Evolutionary conservation across 2,888 invertebrate genomes (phyloP), one percentile per base, ranked within the genome.

Genomic region (Andrena hattorfiana): DNA sequence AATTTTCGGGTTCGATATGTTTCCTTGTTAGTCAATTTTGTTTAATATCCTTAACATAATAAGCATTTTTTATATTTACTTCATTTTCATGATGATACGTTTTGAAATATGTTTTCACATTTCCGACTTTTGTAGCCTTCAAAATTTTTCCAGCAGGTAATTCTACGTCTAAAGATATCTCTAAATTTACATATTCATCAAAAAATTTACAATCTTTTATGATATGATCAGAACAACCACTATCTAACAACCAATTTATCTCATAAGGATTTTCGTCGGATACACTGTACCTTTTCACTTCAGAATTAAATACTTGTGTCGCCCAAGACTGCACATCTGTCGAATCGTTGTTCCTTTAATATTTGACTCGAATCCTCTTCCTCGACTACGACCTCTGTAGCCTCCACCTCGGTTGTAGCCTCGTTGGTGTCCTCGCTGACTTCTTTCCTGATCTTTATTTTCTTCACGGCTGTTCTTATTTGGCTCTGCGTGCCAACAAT

Each of bases 21-120:
- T n/a, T n/a, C n/a, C n/a, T n/a, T n/a, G n/a, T 85, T 13, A 85
- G 48, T 35, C 84, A 48, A 81, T 86, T 88, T 80, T 76, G 30
- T 59, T 81, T 81, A 26, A 87, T 88, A 0, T 51, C 67, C 32
- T 63, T n/a, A 28, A 72, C 76, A 63, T 64, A 81, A 32, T 63
- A 76, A 30, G 63, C 68, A 59, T 63, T 77, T 63, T 60, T 70
- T 28, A 86, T 30, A 26, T 67, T 66, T 13, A 82, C 28, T 67
- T 59, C 0, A 32, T 48, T 64, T 28, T 71, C 62, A 64, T 64
- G 48, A n/a, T 74, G 32, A 70, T 79, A 79, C 26, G 13, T 72
- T 49, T 81, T 71, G 26, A 84, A 84, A 28, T 30, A 30, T 63
- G 26, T 69, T 62, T 72, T 73, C n/a, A 85, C 68, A 51, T 48